These are phyloP conservation scores for Nemurella pictetii DNA, from an alignment of 2,888 invertebrate species.

Conservation along the genomic window DNA sequence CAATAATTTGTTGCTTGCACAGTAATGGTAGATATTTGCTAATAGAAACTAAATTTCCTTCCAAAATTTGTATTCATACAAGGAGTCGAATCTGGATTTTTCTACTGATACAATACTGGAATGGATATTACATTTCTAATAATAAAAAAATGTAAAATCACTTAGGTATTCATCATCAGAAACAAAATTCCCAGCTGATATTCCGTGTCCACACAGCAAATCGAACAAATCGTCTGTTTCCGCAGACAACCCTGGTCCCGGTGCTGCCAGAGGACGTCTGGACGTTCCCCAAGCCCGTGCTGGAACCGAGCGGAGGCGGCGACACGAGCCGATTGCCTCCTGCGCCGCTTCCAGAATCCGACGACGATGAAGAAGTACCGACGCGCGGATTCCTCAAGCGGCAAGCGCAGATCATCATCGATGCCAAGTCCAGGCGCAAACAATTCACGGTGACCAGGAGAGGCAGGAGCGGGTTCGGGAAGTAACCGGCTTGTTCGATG, in stretches of 20 bases:
- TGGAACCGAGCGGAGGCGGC: slow-evolving; percentile 32
- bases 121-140: too few relatives aligned
- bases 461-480: not conserved
- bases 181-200: too few relatives aligned
- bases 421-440: slow-evolving; percentile 65
- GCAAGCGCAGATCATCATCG: slow-evolving; percentile 80
- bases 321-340: slow-evolving; percentile 20
- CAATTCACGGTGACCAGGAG: slow-evolving; percentile 31
- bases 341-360: slow-evolving; percentile 55
- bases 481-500: not conserved
- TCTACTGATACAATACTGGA: too few relatives aligned
- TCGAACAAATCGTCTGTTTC: too few relatives aligned
- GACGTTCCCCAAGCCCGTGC: slow-evolving; percentile 42
- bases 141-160: too few relatives aligned
- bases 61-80: too few relatives aligned
- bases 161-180: too few relatives aligned
- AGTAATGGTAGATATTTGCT: too few relatives aligned
- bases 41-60: too few relatives aligned
- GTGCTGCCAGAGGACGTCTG: slow-evolving; percentile 32
- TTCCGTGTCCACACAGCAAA: too few relatives aligned
- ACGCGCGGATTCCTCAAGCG: slow-evolving; percentile 77
- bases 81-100: too few relatives aligned
- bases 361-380: slow-evolving; percentile 78
- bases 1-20: too few relatives aligned
- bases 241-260: not conserved